A percentile compares a stretch with the other conserved stretches of the same genome.
phyloP scores from a whole-genome alignment of 2,888 invertebrate genomes.

The Zele albiditarsus region DNA sequence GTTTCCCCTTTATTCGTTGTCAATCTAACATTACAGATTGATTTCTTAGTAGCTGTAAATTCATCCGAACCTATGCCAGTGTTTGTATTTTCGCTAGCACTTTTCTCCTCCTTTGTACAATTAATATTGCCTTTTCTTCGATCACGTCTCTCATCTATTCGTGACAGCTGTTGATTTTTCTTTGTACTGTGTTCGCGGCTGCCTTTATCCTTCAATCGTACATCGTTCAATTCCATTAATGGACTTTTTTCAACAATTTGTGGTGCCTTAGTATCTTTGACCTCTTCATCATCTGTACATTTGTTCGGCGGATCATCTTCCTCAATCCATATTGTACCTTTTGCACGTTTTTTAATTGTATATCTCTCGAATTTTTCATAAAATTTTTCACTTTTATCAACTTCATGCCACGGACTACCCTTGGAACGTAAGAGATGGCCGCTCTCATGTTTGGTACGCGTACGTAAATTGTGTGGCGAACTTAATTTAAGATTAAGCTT shows the following conservation, averaged over 20 bases:
- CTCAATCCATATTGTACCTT: slow-evolving; percentile 71
- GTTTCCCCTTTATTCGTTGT: slow-evolving; percentile 20
- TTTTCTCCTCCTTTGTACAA: slow-evolving; percentile 17
- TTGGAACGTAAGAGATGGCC: slow-evolving; percentile 69
- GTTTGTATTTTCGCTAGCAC: slow-evolving; percentile 33
- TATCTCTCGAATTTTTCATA: slow-evolving; percentile 68
- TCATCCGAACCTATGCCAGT: slow-evolving; percentile 8
- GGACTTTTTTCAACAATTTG: slow-evolving; percentile 38
- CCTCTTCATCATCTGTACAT: slow-evolving; percentile 52
- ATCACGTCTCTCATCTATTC: slow-evolving; percentile 46
- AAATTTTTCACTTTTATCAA: slow-evolving; percentile 63
- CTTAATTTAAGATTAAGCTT: slow-evolving; percentile 65
- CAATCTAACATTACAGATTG: slow-evolving; percentile 22
- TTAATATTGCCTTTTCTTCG: slow-evolving; percentile 22
- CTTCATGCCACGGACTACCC: slow-evolving; percentile 67
- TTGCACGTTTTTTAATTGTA: slow-evolving; percentile 69
- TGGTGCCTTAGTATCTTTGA: slow-evolving; percentile 47
- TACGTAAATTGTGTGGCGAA: slow-evolving; percentile 68
- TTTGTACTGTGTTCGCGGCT: slow-evolving; percentile 40
- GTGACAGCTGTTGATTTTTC: slow-evolving; percentile 46
- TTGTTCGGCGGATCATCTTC: slow-evolving; percentile 63
- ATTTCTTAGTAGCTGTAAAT: background rate
- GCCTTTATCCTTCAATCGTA: slow-evolving; percentile 43
- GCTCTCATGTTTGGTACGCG: slow-evolving; percentile 69
- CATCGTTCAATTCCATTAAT: slow-evolving; percentile 43